Conservation (phyloP, 2,888 invertebrate genomes). For the Sinodicranocentrus sp. region DNA sequence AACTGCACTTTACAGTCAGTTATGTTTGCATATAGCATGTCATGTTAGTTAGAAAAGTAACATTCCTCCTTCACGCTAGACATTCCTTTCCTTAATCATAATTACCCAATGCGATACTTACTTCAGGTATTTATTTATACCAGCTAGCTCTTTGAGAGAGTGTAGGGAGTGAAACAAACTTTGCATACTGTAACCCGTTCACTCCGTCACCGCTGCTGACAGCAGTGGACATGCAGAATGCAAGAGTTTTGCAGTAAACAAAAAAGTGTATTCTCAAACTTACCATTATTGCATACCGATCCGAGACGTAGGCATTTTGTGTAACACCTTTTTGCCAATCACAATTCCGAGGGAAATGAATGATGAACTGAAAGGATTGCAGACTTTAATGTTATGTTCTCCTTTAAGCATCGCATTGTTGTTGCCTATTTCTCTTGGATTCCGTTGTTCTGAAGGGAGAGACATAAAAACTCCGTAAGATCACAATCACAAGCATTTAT, state of each 20-base stretch:
- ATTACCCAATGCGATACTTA: constrained; percentile 44
- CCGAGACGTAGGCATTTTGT: constrained; percentile 11
- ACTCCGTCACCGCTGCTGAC: constrained; percentile 12
- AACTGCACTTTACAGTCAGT: constrained; percentile 13
- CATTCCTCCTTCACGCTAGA: constrained; percentile 49
- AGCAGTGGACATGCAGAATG: constrained; percentile 6
- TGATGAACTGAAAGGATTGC: background rate
- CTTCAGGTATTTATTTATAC: constrained; percentile 34
- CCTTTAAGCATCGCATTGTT: background rate
- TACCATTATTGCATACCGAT: constrained; percentile 2
- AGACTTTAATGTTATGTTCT: background rate
- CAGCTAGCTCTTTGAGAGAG: background rate
- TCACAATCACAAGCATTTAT: background rate
- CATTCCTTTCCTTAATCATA: constrained; percentile 62
- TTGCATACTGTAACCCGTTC: constrained; percentile 5
- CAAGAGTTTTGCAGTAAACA: background rate
- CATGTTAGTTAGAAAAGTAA: constrained; percentile 27
- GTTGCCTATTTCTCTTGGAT: background rate
- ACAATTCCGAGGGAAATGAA: constrained; percentile 3
- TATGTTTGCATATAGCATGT: constrained; percentile 33
- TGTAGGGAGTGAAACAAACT: constrained; percentile 9
- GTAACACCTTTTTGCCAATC: constrained; percentile 12
- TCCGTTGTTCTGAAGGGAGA: background rate
- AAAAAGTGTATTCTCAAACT: background rate
- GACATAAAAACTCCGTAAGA: background rate